Percentiles rank a stretch among this genome's conserved stretches.
phyloP scores from a whole-genome alignment of 2,113 vertebrate species.

The Brachyhypopomus occidentalis region DNA sequence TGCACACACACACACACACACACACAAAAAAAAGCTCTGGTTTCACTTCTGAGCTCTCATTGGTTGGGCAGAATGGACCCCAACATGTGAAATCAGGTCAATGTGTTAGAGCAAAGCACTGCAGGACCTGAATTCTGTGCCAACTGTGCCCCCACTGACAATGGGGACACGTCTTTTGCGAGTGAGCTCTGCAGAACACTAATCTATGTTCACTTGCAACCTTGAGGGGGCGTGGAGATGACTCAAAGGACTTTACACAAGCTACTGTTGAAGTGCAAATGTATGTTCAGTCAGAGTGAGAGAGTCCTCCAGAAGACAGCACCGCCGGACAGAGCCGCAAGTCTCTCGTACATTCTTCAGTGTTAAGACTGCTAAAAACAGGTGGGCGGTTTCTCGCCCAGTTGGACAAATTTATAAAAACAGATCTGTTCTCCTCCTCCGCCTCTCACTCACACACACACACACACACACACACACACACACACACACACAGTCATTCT shows the following conservation, averaged over 20 bases:
- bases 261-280: neutral
- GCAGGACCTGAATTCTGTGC: no score
- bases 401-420: constrained; percentile 45
- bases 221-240: neutral
- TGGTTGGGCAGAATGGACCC: no score
- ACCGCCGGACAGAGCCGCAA: constrained; percentile 41
- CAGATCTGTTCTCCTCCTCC: constrained; percentile 13
- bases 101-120: no score
- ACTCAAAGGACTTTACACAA: neutral
- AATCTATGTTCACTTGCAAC: no score
- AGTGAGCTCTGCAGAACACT: neutral
- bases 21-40: no score
- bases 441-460: neutral
- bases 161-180: no score
- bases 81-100: no score
- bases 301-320: constrained; percentile 43
- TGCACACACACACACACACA: no score
- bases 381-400: constrained; percentile 17
- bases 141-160: no score
- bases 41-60: no score
- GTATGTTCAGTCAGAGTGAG: neutral
- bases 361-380: constrained; percentile 52
- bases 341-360: constrained; percentile 54
- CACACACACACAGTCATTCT: neutral
- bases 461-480: no score